These are phyloP conservation scores for Bruchidius siliquastri DNA, from an alignment of 2,888 invertebrate species.

Conservation along the genomic window DNA sequence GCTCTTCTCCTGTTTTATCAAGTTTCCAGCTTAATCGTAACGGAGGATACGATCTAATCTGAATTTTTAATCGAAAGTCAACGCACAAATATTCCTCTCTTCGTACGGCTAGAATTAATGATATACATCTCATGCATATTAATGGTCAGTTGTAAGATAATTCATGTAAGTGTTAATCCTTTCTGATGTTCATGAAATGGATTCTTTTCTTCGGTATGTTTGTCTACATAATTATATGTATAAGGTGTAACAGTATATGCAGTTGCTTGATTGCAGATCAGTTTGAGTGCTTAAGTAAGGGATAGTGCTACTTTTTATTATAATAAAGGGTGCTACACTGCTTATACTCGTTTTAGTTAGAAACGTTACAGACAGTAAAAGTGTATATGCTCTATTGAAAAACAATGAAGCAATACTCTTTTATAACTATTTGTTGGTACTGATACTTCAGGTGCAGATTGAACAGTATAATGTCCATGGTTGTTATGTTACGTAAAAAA, in stretches of 20 bases:
- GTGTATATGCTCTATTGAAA: too few species aligned
- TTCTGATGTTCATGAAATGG: neutral
- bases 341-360: too few species aligned
- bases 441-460: too few species aligned
- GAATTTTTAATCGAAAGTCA: neutral
- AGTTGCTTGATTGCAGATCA: neutral
- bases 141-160: neutral
- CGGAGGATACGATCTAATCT: neutral
- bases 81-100: neutral
- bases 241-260: neutral
- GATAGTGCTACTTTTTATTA: neutral
- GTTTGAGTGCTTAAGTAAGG: neutral
- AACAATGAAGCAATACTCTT: too few species aligned
- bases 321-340: neutral
- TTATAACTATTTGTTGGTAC: too few species aligned
- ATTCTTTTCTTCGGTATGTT: neutral
- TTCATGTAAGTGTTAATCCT: neutral
- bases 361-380: too few species aligned
- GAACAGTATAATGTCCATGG: too few species aligned
- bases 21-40: neutral
- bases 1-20: neutral
- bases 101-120: neutral
- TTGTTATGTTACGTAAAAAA: too few species aligned
- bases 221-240: neutral
- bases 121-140: neutral